These are phyloP conservation scores for Enteromius radiatus DNA, from an alignment of 2,797 vertebrate genomes.

Conservation along the genomic window DNA sequence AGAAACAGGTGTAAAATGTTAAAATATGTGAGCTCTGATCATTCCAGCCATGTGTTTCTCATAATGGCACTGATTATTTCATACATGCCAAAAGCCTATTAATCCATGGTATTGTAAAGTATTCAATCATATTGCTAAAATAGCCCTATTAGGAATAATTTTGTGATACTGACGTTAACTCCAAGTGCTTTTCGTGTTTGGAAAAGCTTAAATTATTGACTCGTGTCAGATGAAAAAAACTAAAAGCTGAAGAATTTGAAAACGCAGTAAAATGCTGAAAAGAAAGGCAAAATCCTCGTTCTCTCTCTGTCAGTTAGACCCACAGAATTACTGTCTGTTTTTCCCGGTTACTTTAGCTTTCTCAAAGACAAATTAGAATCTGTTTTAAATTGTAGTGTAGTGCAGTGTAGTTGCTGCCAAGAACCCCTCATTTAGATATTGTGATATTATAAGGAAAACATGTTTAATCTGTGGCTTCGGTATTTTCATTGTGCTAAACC, in stretches of 20 bases:
- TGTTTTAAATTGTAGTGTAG: background rate
- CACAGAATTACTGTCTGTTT: background rate
- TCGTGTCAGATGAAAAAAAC: background rate
- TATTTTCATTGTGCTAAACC: background rate
- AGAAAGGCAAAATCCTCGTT: background rate
- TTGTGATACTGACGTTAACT: slow-evolving; percentile 54
- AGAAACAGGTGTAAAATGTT: slow-evolving; percentile 52
- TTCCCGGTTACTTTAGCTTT: background rate
- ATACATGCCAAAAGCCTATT: slow-evolving; percentile 36
- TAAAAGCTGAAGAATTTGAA: slow-evolving; percentile 43
- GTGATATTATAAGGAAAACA: background rate
- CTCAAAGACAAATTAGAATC: background rate
- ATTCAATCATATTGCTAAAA: slow-evolving; percentile 50
- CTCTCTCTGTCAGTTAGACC: background rate
- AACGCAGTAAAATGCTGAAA: background rate
- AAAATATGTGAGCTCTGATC: background rate
- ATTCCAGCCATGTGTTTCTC: slow-evolving; percentile 44
- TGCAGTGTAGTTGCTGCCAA: background rate
- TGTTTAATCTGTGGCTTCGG: background rate
- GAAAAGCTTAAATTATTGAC: slow-evolving; percentile 59
- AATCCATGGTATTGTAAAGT: slow-evolving; percentile 24
- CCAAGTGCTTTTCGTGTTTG: slow-evolving; percentile 33
- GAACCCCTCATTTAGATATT: background rate
- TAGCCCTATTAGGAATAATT: slow-evolving; percentile 67
- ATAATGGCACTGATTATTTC: slow-evolving; percentile 31